These are phyloP conservation scores for Phenganax stokvisi DNA, from an alignment of 92 coral and sea anemone species.

Conservation along the genomic window DNA sequence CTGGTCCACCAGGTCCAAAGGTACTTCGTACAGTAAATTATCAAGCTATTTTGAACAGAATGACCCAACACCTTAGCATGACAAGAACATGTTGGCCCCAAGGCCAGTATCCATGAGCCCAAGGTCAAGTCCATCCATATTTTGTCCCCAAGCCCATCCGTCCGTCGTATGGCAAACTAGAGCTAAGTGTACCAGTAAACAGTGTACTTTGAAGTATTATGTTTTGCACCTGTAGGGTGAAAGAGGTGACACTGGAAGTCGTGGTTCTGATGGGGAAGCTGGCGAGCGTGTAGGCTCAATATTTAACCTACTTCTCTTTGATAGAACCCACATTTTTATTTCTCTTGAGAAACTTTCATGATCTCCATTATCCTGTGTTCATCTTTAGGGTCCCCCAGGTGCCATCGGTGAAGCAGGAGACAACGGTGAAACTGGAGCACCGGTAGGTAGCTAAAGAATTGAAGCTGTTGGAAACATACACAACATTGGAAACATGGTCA, in stretches of 20 bases:
- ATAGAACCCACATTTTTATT: neutral
- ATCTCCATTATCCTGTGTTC: neutral
- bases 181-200: too few relatives aligned
- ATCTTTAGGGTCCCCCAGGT: slow-evolving; percentile 16
- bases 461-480: too few relatives aligned
- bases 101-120: too few relatives aligned
- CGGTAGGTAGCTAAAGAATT: neutral
- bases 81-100: too few relatives aligned
- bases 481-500: too few relatives aligned
- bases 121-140: too few relatives aligned
- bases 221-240: slow-evolving; percentile 6
- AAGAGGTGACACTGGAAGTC: slow-evolving; percentile 8
- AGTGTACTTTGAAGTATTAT: neutral
- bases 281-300: slow-evolving; percentile 11
- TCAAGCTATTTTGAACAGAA: neutral
- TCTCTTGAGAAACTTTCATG: neutral
- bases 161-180: too few relatives aligned
- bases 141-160: too few relatives aligned
- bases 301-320: neutral
- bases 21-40: neutral
- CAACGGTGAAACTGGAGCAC: slow-evolving; percentile 1
- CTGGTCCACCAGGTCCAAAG: slow-evolving; percentile 20
- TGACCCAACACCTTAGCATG: too few relatives aligned
- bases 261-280: slow-evolving; percentile 14
- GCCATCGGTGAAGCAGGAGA: neutral